A percentile compares a stretch with the other conserved stretches of the same genome.
Evolutionary conservation across 92 coral and sea anemone species (phyloP).

Genomic region (Virgularia gustaviana): DNA sequence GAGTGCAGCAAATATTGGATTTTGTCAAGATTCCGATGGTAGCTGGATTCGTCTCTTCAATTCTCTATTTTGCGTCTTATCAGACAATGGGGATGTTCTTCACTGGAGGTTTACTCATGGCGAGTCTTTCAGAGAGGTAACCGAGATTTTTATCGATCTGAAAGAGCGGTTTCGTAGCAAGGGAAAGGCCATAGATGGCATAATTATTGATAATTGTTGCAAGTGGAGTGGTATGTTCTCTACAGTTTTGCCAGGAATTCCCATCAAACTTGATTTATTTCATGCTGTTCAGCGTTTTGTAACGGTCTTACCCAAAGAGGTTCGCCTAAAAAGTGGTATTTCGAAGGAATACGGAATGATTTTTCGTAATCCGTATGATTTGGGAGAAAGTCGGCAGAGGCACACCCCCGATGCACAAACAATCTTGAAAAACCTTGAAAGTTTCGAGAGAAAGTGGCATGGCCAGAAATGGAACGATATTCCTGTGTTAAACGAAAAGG

Average conservation of each 20-base stretch:
- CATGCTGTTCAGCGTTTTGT: conserved; percentile 8
- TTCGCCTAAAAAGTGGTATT: conserved; percentile 17
- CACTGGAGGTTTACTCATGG: conserved; percentile 37
- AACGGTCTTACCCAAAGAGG: not conserved
- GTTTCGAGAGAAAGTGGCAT: conserved; percentile 35
- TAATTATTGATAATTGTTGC: conserved; percentile 30
- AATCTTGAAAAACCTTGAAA: conserved; percentile 17
- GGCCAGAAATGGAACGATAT: conserved; percentile 7
- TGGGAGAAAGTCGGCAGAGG: conserved; percentile 19
- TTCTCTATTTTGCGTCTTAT: conserved; percentile 25
- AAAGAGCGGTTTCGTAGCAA: not conserved
- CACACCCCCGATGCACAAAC: conserved; percentile 18
- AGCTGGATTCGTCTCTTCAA: conserved; percentile 22
- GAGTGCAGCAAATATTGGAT: conserved; percentile 47
- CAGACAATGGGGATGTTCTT: not conserved
- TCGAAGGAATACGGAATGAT: conserved; percentile 33
- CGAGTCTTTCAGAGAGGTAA: conserved; percentile 32
- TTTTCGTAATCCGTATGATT: conserved; percentile 21
- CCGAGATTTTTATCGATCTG: conserved; percentile 21
- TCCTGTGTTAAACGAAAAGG: conserved; percentile 8
- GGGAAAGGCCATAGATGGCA: not conserved
- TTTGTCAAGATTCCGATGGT: conserved; percentile 24
- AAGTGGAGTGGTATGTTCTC: not conserved
- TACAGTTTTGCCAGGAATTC: not conserved
- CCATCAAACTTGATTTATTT: conserved; percentile 1